Percentiles rank a stretch among this genome's conserved stretches.
Evolutionary conservation across 2,113 vertebrate species (phyloP).

Genomic region (Nycticorax nycticorax): DNA sequence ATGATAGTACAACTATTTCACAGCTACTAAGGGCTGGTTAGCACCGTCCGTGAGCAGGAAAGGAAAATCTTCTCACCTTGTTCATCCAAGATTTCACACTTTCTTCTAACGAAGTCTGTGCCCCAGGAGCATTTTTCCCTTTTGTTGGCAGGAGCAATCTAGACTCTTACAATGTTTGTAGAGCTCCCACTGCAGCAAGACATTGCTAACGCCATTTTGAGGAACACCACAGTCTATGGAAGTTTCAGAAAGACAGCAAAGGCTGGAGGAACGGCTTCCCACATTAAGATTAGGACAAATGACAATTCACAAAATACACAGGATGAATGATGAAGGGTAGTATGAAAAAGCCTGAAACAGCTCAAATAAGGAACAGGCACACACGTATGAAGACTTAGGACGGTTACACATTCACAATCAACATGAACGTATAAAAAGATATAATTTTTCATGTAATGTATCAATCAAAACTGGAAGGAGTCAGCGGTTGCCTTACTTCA

Average conservation of each 20-base stretch:
- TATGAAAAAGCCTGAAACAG: not conserved
- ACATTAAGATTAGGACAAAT: not conserved
- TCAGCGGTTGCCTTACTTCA: not conserved
- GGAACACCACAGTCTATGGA: not conserved
- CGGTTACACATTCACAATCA: not conserved
- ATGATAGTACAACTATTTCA: not conserved
- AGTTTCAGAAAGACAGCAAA: not conserved
- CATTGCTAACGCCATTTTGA: not conserved
- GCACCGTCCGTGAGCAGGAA: not conserved
- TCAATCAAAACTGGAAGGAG: not conserved
- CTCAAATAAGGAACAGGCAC: not conserved
- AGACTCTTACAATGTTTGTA: not conserved
- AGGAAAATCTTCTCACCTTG: not conserved
- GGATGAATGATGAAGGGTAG: not conserved
- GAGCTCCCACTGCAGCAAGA: not conserved
- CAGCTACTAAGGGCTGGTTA: not conserved
- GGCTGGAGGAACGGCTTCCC: not conserved
- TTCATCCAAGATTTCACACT: not conserved
- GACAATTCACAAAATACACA: too few species aligned
- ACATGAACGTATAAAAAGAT: not conserved
- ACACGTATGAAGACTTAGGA: not conserved
- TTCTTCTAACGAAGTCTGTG: not conserved
- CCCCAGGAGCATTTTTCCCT: not conserved
- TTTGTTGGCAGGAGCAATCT: not conserved
- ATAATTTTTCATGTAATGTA: not conserved